phyloP scores from a whole-genome alignment of 2,113 vertebrate genomes.

The Dromiciops gliroides region DNA sequence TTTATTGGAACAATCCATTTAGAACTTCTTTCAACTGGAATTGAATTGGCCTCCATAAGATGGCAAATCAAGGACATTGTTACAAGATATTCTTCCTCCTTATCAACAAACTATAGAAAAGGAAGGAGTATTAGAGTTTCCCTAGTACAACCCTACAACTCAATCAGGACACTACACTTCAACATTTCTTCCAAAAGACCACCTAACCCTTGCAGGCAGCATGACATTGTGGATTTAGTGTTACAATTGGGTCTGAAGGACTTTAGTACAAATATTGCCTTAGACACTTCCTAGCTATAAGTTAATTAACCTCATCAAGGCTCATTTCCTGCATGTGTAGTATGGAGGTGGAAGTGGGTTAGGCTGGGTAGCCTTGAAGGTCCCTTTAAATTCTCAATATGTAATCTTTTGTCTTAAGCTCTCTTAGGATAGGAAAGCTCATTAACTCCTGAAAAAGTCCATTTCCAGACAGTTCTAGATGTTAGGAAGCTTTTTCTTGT shows the following conservation, averaged over 20 bases:
- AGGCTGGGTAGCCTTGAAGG: too few species aligned
- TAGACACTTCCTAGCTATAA: neutral
- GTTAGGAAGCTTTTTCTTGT: neutral
- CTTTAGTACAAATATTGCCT: neutral
- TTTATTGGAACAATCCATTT: neutral
- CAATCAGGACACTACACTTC: neutral
- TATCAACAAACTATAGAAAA: neutral
- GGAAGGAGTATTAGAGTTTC: neutral
- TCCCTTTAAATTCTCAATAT: neutral
- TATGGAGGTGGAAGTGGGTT: neutral
- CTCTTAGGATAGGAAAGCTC: neutral
- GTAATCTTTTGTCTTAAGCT: neutral
- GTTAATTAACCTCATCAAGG: neutral
- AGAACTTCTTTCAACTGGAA: neutral
- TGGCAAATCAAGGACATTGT: neutral
- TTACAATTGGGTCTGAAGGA: neutral
- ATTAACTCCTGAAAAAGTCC: neutral
- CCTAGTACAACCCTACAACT: neutral
- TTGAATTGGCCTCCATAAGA: neutral
- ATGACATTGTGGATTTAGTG: neutral
- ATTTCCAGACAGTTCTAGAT: neutral
- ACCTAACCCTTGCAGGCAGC: neutral
- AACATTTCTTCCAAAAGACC: neutral
- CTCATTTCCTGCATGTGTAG: neutral
- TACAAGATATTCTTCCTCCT: neutral